phyloP scores from a whole-genome alignment of 2,797 vertebrate genomes.

The Pyrocephalus nanus region DNA sequence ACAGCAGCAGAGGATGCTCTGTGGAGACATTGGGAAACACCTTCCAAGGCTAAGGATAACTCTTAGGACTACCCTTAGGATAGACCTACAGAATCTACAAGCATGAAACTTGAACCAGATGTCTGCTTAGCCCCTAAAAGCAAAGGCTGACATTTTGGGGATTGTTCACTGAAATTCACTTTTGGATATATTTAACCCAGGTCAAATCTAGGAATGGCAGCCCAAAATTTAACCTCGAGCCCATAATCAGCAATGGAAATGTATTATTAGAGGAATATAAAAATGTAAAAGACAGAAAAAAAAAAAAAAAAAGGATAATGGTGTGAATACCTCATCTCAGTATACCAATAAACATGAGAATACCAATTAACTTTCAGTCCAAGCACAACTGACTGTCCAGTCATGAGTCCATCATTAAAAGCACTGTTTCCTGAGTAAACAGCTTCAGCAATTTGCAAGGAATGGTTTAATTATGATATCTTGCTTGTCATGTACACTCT shows the following conservation, averaged over 20 bases:
- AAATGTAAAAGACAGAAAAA: background rate
- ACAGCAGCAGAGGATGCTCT: background rate
- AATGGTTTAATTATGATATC: background rate
- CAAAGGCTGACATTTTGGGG: background rate
- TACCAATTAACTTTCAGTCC: background rate
- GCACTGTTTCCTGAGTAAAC: background rate
- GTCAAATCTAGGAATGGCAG: background rate
- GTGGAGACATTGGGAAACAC: background rate
- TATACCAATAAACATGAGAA: background rate
- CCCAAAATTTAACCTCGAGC: background rate
- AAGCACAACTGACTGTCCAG: background rate
- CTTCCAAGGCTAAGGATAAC: background rate
- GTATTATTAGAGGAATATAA: background rate
- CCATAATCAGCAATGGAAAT: background rate
- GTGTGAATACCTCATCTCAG: background rate
- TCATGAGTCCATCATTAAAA: background rate
- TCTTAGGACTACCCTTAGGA: too few species aligned
- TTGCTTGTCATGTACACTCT: background rate
- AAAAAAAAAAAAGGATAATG: background rate
- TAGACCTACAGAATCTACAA: background rate
- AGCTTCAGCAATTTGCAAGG: background rate
- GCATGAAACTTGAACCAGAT: background rate
- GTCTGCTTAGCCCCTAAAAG: background rate
- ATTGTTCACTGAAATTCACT: background rate
- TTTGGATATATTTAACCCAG: background rate